These are phyloP conservation scores for Drosophila persimilis DNA, from an alignment of 1,140 invertebrate genomes.

Conservation along the genomic window DNA sequence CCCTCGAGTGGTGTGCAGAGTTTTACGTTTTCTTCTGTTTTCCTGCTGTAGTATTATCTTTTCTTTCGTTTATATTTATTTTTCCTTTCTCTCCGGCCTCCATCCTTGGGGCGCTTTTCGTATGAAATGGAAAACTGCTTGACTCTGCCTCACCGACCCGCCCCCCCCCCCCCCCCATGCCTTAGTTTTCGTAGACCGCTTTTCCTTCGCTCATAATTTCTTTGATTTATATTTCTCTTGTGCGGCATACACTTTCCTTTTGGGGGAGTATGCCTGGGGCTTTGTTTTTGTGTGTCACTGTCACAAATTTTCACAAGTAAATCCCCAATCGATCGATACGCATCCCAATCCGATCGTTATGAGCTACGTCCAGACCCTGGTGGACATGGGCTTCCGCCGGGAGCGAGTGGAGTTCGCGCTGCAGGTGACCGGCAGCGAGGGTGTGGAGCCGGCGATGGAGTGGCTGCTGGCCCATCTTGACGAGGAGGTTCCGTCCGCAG, in stretches of 20 bases:
- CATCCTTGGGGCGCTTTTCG: slow-evolving; percentile 49
- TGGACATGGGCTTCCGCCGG: slow-evolving; percentile 95
- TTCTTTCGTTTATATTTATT: slow-evolving; percentile 24
- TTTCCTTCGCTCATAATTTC: slow-evolving; percentile 62
- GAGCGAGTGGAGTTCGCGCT: slow-evolving; percentile 92
- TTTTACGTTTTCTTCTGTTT: slow-evolving; percentile 54
- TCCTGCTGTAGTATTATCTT: slow-evolving; percentile 8
- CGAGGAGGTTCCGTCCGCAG: slow-evolving; percentile 84
- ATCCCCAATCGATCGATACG: not conserved
- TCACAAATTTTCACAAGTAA: slow-evolving; percentile 23
- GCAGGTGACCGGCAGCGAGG: slow-evolving; percentile 90
- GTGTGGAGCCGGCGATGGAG: slow-evolving; percentile 96
- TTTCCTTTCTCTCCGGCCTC: slow-evolving; percentile 61
- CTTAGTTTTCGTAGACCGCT: not conserved
- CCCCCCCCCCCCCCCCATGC: slow-evolving; percentile 9
- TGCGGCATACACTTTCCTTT: slow-evolving; percentile 19
- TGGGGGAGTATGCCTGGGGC: not conserved
- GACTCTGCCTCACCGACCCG: slow-evolving; percentile 20
- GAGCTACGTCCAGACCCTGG: slow-evolving; percentile 87
- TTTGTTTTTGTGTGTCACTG: slow-evolving; percentile 78
- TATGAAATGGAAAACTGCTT: slow-evolving; percentile 73
- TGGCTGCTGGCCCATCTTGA: slow-evolving; percentile 92
- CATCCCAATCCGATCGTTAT: slow-evolving; percentile 29
- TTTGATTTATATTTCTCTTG: slow-evolving; percentile 69
- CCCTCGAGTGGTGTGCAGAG: slow-evolving; percentile 15